These are phyloP conservation scores for Himalopsyche anomala DNA, from an alignment of 2,888 invertebrate genomes.

Conservation along the genomic window DNA sequence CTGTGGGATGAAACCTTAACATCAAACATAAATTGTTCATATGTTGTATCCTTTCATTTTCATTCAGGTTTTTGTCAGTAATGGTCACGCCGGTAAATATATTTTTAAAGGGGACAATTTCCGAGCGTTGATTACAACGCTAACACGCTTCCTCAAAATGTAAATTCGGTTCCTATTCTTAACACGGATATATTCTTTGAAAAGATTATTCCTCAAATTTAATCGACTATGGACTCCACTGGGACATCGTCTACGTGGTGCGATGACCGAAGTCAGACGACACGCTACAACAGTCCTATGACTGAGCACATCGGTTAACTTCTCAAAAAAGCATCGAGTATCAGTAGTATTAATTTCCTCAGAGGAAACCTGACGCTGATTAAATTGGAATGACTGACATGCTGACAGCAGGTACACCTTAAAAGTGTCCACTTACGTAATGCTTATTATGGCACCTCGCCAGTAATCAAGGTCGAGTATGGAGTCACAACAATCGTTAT, in stretches of 20 bases:
- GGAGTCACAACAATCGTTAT: not conserved
- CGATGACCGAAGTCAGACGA: constrained; percentile 25
- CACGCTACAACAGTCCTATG: constrained; percentile 8
- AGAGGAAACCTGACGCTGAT: constrained; percentile 16
- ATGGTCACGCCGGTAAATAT: too few relatives aligned
- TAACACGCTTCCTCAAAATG: too few relatives aligned
- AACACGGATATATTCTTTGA: too few relatives aligned
- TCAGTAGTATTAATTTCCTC: constrained; percentile 21
- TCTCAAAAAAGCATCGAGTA: constrained; percentile 14
- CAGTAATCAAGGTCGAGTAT: not conserved
- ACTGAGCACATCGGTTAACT: constrained; percentile 27
- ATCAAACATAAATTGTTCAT: too few relatives aligned
- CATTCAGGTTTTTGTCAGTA: too few relatives aligned
- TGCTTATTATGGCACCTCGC: not conserved
- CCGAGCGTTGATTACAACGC: too few relatives aligned
- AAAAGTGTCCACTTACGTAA: constrained; percentile 18
- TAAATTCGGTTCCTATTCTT: too few relatives aligned
- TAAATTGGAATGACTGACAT: not conserved
- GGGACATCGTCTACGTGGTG: not conserved
- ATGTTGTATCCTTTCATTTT: too few relatives aligned
- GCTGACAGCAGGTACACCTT: not conserved
- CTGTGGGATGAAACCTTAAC: too few relatives aligned
- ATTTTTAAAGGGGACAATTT: too few relatives aligned
- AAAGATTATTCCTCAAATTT: not conserved
- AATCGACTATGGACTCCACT: not conserved